These are phyloP conservation scores for Prinia subflava DNA, from an alignment of 2,113 vertebrate species.

Conservation along the genomic window DNA sequence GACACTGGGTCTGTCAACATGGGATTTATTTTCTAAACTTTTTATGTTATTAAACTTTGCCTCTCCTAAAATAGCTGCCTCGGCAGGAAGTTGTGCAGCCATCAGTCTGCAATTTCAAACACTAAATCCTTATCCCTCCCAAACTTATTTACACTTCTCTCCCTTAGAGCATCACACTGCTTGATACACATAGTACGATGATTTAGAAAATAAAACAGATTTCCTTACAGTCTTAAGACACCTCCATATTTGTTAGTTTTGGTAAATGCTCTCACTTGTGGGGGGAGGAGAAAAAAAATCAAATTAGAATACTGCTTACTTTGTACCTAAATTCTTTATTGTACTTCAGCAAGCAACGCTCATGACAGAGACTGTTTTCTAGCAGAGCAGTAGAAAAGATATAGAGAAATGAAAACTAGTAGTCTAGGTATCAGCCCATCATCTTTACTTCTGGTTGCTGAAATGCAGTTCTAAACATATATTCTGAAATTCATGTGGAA, in stretches of 20 bases:
- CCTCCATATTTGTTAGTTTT: not conserved
- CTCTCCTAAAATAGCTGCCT: not conserved
- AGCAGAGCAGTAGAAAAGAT: not conserved
- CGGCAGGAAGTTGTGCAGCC: not conserved
- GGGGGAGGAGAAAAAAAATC: not conserved
- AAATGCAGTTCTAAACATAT: not conserved
- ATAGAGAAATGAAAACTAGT: not conserved
- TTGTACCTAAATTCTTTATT: not conserved
- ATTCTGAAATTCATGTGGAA: not conserved
- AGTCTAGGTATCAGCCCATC: not conserved
- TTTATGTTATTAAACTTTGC: not conserved
- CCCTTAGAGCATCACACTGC: not conserved
- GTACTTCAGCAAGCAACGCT: not conserved
- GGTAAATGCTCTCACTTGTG: not conserved
- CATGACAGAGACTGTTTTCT: not conserved
- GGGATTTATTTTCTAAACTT: not conserved
- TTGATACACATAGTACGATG: not conserved
- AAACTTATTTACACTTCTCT: not conserved
- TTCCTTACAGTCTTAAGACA: conserved; percentile 5
- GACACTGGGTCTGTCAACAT: not conserved
- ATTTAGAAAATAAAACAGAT: not conserved
- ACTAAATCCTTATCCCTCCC: not conserved
- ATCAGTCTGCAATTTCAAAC: not conserved
- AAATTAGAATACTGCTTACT: not conserved
- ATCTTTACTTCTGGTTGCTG: not conserved